Base-by-base conservation (phyloP, 1,140 invertebrate species). In the Pseudomyrmex sp. region DNA sequence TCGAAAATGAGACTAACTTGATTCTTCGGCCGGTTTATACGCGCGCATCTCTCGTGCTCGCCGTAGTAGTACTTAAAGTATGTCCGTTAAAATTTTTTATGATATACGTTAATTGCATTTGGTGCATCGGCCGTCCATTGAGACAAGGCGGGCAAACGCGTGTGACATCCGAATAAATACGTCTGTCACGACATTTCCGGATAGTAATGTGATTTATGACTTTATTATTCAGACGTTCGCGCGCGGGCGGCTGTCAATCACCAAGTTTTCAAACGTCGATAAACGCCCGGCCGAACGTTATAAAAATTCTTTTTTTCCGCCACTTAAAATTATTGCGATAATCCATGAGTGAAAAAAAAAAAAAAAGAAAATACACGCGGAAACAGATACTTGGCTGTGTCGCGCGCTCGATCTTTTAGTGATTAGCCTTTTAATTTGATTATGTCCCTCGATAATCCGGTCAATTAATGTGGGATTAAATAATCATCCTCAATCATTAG, bases 161-260 rank as follows among this genome's bases (percentile, higher is more conserved):
- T 18, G 73, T 66, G 77, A 76, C 82, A 66, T 52, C 56, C 35
- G 46, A 68, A 85, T 61, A 76, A 83, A 80, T 63, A 69, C 73
- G 87, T 82, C 68, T 59, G 61, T 88, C 87, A 82, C 56, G 44
- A 50, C 58, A 75, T 72, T 80, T 70, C 63, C 59, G 63, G 9
- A 48, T 77, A 56, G 69, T 88, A 86, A 89, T 68, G 63, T 83
- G 83, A 85, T 85, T 88, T 88, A 83, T 80, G 74, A 86, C 85
- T 83, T 88, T 88, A 89, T 89, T 79, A 83, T 84, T 88, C 79
- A 61, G 79, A 88, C 87, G 69, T 62, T 76, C 79, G 44, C n/a
- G 23, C 62, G 44, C 70, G 59, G 48, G 13, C 58, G 63, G 44
- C 65, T 59, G 74, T 88, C 79, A 73, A 76, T 86, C 70, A 35